Percentiles rank a stretch among this genome's conserved stretches.
These are phyloP conservation scores for Hippotragus niger DNA, from an alignment of 2,113 vertebrate genomes.

Conservation along the genomic window DNA sequence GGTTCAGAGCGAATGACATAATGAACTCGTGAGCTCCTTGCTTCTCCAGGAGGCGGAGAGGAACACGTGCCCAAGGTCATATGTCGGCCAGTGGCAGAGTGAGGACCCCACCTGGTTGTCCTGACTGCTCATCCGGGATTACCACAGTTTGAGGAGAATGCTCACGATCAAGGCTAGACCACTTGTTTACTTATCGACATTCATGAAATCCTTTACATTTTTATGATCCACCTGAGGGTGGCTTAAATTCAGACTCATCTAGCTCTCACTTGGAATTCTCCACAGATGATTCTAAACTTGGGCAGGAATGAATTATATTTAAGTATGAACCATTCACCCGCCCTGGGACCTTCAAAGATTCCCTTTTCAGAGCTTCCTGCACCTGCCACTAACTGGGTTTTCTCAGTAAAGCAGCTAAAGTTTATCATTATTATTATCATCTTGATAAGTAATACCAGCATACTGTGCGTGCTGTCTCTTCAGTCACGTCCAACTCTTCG, in stretches of 20 bases:
- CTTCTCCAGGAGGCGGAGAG: neutral
- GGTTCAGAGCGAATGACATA: neutral
- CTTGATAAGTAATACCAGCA: neutral
- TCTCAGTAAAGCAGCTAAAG: neutral
- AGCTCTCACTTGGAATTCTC: neutral
- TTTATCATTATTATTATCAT: neutral
- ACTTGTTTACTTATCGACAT: neutral
- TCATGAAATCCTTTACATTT: neutral
- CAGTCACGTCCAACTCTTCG: neutral
- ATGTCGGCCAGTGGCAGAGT: neutral
- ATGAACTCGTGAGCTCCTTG: neutral
- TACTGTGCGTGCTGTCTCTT: neutral
- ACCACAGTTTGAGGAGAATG: neutral
- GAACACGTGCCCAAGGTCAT: neutral
- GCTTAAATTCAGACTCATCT: neutral
- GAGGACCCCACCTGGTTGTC: neutral
- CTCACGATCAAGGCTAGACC: neutral
- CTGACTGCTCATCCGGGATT: neutral
- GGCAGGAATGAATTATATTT: neutral
- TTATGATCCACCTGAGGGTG: neutral
- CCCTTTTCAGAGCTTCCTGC: neutral
- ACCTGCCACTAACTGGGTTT: neutral
- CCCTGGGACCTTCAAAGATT: neutral
- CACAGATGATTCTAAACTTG: neutral
- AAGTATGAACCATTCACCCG: neutral